Evolutionary conservation across 1,140 invertebrate genomes (phyloP), one percentile per base, ranked within the genome.

Genomic region (Dinothrombium tinctorium): DNA sequence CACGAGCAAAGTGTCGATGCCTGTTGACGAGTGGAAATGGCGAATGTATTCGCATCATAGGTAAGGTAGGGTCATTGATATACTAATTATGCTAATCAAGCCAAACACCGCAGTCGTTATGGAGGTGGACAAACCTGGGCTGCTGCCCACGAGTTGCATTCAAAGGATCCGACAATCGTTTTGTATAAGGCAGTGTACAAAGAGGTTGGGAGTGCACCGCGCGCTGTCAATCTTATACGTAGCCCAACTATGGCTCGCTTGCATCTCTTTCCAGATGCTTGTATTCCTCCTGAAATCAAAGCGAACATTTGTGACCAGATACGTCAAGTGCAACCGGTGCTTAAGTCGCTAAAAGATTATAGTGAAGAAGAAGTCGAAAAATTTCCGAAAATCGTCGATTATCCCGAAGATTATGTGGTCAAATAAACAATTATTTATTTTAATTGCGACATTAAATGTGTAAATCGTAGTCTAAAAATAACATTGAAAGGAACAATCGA

Each of bases 41-140:
- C 63, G 80, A 42, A 79, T 76, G 11, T 92, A 89, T 58, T 83
- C 81, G 53, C 83, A 92, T 59, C 80, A 90, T 54, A 89, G 26
- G n/a, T n/a, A 29, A 29, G 28, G 15, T 11, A 11, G n/a, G 7
- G 26, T 7, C 11, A 29, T 29, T n/a, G 2, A n/a, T 29, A 76
- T 24, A 74, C 77, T n/a, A 59, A 42, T 32, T 38, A 12, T 35
- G 29, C 26, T 26, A 8, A 40, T 45, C 12, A 24, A 32, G 31
- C 31, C 22, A 14, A 45, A 36, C 42, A 46, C 44, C 40, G 45
- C 25, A 41, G 42, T 8, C 40, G 57, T 22, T 86, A 78, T 60
- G 71, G 78, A 17, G 70, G 74, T 33, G 83, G 84, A 31, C 79
- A 73, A 31, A 66, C 71, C 2, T 86, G 76, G 74, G 89, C 83